Conservation (phyloP, 2,797 vertebrate genomes). For the Argentina silus region DNA sequence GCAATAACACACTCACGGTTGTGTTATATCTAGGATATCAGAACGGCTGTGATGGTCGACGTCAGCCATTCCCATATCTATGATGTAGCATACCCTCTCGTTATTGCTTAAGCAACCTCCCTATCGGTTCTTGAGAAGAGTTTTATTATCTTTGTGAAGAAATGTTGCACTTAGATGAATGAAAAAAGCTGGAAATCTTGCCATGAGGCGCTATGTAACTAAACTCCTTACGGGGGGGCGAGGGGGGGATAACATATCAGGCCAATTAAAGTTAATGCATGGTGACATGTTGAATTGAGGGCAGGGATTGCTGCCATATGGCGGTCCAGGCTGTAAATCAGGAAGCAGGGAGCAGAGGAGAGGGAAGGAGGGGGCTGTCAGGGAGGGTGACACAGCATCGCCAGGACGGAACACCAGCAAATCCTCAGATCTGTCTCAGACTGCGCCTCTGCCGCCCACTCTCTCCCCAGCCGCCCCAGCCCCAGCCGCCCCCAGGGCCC, state of each 20-base stretch:
- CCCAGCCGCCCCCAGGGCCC: constrained; percentile 59
- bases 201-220: constrained; percentile 65
- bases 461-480: constrained; percentile 19
- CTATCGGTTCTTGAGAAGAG: constrained; percentile 64
- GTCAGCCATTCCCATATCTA: too few species aligned
- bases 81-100: too few species aligned
- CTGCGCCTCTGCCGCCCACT: constrained; percentile 33
- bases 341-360: constrained; percentile 6
- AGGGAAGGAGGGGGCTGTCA: constrained; percentile 28
- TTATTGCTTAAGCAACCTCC: constrained; percentile 29
- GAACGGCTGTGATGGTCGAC: too few species aligned
- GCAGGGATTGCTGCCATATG: constrained; percentile 79
- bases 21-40: too few species aligned
- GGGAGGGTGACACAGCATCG: constrained; percentile 56
- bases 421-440: constrained; percentile 41
- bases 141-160: constrained; percentile 68
- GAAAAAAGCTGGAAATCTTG: constrained; percentile 63
- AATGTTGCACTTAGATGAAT: constrained; percentile 61
- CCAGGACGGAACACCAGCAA: constrained; percentile 24
- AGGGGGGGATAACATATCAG: constrained; percentile 76
- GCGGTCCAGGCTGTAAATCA: constrained; percentile 72
- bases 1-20: too few species aligned
- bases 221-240: constrained; percentile 70
- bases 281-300: constrained; percentile 76
- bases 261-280: constrained; percentile 81